Evolutionary conservation across 1,140 invertebrate species (phyloP), one percentile per base, ranked within the genome.

Genomic region (Calliopsis andreniformis): DNA sequence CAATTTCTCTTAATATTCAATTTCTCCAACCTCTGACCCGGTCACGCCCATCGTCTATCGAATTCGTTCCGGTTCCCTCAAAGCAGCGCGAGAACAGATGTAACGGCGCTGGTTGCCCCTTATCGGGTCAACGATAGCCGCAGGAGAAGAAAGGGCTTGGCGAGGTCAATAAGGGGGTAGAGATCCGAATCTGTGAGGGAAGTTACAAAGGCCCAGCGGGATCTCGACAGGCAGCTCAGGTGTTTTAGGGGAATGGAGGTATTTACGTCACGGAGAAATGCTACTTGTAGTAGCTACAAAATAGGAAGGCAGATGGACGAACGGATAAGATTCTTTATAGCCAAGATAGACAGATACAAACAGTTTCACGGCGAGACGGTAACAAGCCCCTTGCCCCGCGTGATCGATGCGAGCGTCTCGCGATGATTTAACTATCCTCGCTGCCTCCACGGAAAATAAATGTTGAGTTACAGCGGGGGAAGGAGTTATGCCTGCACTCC

Each of bases 301-400:
- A 25, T 5, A 39, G 30, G 30, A 30, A 55, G 67, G 39, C 8
- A 70, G 72, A 77, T 81, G 47, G 58, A 64, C 61, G 62, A 71
- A 35, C 18, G 43, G 80, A 82, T 82, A 81, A 72, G 73, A 35
- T 49, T 51, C 63, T 82, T 82, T 80, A 76, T 49, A 47, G 66
- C 56, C 51, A 45, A 66, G 53, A 68, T 72, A 72, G 80, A 82
- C 56, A 78, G 35, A 77, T 81, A 80, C 73, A 82, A 70, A 75
- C 64, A 70, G 64, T 49, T 79, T 76, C 61, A 53, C 47, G 72
- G 42, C 25, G 59, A 69, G 66, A 45, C 71, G 62, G 71, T 73
- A 73, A 73, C 71, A 66, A 73, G 71, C 28, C n/a, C 25, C 25
- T 18, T n/a, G 23, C 32, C 3, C 25, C 25, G 18, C n/a, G 49